Evolutionary conservation across 30 jellyfish, hydroid and myxozoan species (phyloP), one percentile per base, ranked within the genome.

Genomic region (Morbakka virulenta): DNA sequence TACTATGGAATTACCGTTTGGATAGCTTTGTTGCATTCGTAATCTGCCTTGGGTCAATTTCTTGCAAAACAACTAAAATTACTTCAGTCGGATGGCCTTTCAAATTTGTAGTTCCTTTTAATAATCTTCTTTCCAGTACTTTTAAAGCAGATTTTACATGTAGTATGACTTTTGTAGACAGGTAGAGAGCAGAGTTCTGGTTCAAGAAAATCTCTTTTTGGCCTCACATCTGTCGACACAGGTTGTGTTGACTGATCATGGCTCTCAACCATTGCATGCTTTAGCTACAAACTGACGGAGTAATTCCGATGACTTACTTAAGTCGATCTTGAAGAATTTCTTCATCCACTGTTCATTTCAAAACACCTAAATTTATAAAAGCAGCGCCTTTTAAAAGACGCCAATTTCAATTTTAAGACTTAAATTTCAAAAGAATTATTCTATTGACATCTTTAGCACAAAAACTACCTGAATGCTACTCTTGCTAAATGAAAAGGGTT

Each of bases 191-290:
- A 64, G 13, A 64, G 13, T 64, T 9, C 31, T 64, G 76, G 62
- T 64, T 24, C 76, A 64, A 53, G 4, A 64, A 21, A 22, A 21
- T 22, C 62, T 25, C 57, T 53, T 64, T 64, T 22, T 28, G 62
- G 52, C 57, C 76, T 28, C 31, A 2, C 76, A 4, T 28, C 52
- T 28, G n/a, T n/a, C n/a, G n/a, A n/a, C n/a, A n/a, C n/a, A n/a
- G n/a, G n/a, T n/a, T n/a, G n/a, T n/a, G n/a, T 28, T 24, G 76
- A 64, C 21, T 64, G 76, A 64, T 64, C 76, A 25, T 64, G 76
- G 76, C 65, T 64, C 31, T 64, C 76, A 64, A 25, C 76, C 3
- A 64, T 64, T 53, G 13, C 76, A 64, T 25, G 27, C 57, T 64
- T 64, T 64, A 14, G 31, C 9, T 9, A 25, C 57, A 11, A 64